These are phyloP conservation scores for Himalopsyche anomala DNA, from an alignment of 2,888 invertebrate species.

Conservation along the genomic window DNA sequence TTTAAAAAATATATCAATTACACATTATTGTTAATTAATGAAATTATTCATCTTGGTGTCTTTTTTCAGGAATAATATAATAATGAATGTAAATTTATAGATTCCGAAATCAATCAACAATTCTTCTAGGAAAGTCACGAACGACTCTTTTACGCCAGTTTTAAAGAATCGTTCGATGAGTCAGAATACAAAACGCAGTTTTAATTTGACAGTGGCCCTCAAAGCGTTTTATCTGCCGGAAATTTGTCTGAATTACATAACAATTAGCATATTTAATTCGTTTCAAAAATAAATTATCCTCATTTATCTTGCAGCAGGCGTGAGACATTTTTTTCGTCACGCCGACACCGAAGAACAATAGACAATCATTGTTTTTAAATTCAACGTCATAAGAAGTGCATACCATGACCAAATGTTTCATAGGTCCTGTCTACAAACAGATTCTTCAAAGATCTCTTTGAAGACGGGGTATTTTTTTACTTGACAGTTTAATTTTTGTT, in stretches of 20 bases:
- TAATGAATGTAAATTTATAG: too few relatives aligned
- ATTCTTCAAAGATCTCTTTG: too few relatives aligned
- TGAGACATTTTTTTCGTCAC: slow-evolving; percentile 25
- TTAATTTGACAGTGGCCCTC: slow-evolving; percentile 9
- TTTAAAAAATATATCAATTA: too few relatives aligned
- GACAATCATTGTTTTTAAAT: neutral
- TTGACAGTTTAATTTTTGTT: too few relatives aligned
- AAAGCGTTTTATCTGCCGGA: slow-evolving; percentile 15
- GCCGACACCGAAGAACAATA: neutral
- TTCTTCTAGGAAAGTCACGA: too few relatives aligned
- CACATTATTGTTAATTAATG: too few relatives aligned
- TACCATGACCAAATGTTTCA: neutral
- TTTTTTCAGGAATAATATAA: too few relatives aligned
- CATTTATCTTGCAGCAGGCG: neutral
- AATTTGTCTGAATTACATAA: neutral
- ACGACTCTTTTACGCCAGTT: too few relatives aligned
- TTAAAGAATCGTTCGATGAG: too few relatives aligned
- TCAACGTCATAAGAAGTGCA: neutral
- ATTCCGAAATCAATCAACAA: too few relatives aligned
- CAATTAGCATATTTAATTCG: slow-evolving; percentile 14
- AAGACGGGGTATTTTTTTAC: too few relatives aligned
- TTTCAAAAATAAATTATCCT: neutral
- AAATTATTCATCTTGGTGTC: too few relatives aligned
- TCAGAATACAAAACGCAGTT: neutral
- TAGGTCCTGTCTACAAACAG: neutral